These are phyloP conservation scores for Amphiduros pacificus DNA, from an alignment of 2,888 invertebrate genomes.

Conservation along the genomic window DNA sequence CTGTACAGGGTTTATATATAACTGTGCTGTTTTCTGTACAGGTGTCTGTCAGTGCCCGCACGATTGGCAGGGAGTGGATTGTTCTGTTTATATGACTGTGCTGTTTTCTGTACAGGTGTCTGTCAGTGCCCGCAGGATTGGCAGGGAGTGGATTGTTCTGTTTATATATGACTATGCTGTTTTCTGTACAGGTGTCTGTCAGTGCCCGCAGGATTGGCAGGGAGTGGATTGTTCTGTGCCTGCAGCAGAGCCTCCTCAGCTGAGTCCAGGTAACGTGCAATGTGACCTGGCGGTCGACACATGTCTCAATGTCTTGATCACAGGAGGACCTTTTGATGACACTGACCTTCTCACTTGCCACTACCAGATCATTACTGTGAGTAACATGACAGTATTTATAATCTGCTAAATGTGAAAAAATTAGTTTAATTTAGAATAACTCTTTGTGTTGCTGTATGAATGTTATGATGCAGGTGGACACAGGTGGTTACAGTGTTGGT, in stretches of 20 bases:
- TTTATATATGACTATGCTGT: constrained; percentile 9
- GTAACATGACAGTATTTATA: neutral
- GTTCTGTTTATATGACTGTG: constrained; percentile 13
- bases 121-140: constrained; percentile 5
- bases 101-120: neutral
- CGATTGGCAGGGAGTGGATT: neutral
- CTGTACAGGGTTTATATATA: too few species aligned
- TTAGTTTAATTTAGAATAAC: too few species aligned
- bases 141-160: neutral
- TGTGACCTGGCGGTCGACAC: neutral
- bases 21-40: neutral
- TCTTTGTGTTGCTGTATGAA: too few species aligned
- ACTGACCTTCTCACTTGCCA: constrained; percentile 1
- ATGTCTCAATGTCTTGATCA: neutral
- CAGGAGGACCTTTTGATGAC: neutral
- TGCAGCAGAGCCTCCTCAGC: constrained; percentile 29
- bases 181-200: constrained; percentile 1
- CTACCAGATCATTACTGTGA: constrained; percentile 4
- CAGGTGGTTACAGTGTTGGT: neutral
- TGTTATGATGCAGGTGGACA: constrained; percentile 5
- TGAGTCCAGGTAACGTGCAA: neutral
- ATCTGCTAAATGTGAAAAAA: too few species aligned
- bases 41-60: constrained; percentile 5
- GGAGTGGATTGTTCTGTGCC: constrained; percentile 15
- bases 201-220: constrained; percentile 2